Evolutionary conservation across 2,888 invertebrate species (phyloP), one percentile per base, ranked within the genome.

Genomic region (Xanthia icteritia): DNA sequence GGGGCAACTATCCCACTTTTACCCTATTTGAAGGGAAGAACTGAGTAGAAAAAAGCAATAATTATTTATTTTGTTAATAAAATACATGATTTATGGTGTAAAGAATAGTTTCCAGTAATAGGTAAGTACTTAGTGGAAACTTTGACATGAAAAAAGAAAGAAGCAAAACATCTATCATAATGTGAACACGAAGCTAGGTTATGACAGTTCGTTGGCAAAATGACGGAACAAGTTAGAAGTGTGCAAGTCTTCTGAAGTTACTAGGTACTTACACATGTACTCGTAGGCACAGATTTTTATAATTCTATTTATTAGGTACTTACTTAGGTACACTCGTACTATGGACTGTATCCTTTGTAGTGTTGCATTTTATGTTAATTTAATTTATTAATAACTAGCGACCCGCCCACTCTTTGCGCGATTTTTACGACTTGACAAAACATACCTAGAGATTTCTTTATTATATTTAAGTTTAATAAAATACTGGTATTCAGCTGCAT

Each of bases 121-220:
- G 4, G 9, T 54, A n/a, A 9, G 23, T 9, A 27, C 8, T 20
- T 27, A 23, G 13, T 31, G 13, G 27, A 65, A 48, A 58, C 20
- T 56, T 68, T 31, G 23, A 9, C 36, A n/a, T 23, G 5, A 64
- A 23, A 67, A 31, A 23, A 51, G 3, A 17, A 70, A 56, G 13
- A 20, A 42, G 11, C n/a, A 65, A 36, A 42, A 69, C 45, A 13
- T 54, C 23, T 31, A 11, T 15, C n/a, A 23, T 36, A 48, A 70
- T 63, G n/a, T 39, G 54, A 73, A 51, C 45, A 54, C 39, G 17
- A 17, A 68, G 27, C 13, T 51, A 82, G 73, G 76, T 76, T 73
- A 69, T 48, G 63, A 72, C 61, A n/a, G 15, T 58, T 82, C 27
- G 54, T 65, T 63, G 69, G 69, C 69, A 60, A 66, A 73, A 82